These are phyloP conservation scores for Mustelus asterias DNA, from an alignment of 2,113 vertebrate species.

Conservation along the genomic window DNA sequence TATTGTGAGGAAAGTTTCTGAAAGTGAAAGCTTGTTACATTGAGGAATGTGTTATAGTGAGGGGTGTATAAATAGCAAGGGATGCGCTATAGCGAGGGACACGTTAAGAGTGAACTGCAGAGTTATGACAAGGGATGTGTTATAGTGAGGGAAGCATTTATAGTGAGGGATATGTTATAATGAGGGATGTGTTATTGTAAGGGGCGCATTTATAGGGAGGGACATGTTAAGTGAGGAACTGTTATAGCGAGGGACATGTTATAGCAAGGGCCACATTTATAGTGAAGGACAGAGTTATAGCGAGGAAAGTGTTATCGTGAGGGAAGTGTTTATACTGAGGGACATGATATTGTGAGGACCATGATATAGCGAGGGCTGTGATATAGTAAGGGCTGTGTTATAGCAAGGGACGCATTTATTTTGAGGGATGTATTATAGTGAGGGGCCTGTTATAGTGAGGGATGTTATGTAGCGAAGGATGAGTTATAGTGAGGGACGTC, in stretches of 20 bases:
- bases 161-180: neutral
- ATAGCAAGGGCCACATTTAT: too few relatives aligned
- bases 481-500: neutral
- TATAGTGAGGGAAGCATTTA: neutral
- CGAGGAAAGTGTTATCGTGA: neutral
- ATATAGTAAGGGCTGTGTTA: neutral
- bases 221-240: too few relatives aligned
- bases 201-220: neutral
- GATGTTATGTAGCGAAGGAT: neutral
- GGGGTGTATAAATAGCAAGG: neutral
- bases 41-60: neutral
- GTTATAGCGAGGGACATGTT: neutral
- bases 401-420: neutral
- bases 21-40: neutral
- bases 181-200: neutral
- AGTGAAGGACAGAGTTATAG: too few relatives aligned
- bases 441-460: neutral
- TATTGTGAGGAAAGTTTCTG: neutral
- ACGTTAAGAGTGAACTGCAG: too few relatives aligned
- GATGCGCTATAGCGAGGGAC: neutral
- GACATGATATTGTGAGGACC: neutral
- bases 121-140: neutral
- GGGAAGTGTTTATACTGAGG: neutral
- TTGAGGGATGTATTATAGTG: neutral
- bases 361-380: neutral